A percentile compares a stretch with the other conserved stretches of the same genome.
phyloP scores from a whole-genome alignment of 2,888 invertebrate species.

The Scaptomyza caliginosa region DNA sequence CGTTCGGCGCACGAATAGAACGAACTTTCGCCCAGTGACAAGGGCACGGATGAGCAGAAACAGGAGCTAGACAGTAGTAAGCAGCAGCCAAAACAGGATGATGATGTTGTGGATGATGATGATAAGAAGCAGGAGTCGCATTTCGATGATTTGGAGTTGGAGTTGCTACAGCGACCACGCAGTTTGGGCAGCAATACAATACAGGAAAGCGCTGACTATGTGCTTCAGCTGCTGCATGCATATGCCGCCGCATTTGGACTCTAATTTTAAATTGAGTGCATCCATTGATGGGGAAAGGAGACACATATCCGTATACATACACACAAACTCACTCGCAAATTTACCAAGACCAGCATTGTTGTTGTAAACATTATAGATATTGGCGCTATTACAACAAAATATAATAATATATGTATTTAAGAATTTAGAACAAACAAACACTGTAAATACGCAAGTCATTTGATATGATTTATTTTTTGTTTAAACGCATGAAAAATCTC shows the following conservation, averaged over 20 bases:
- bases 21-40: slow-evolving; percentile 64
- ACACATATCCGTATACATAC: slow-evolving; percentile 43
- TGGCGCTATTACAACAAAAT: slow-evolving; percentile 29
- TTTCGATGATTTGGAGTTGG: slow-evolving; percentile 47
- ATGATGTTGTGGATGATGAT: neutral
- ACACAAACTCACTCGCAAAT: slow-evolving; percentile 20
- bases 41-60: slow-evolving; percentile 47
- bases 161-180: slow-evolving; percentile 58
- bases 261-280: slow-evolving; percentile 24
- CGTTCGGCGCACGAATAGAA: slow-evolving; percentile 81
- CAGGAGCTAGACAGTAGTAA: slow-evolving; percentile 12
- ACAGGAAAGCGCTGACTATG: slow-evolving; percentile 68
- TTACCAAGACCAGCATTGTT: slow-evolving; percentile 26
- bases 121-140: slow-evolving; percentile 24
- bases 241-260: slow-evolving; percentile 68
- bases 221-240: slow-evolving; percentile 63
- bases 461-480: slow-evolving; percentile 66
- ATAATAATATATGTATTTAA: slow-evolving; percentile 13
- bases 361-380: slow-evolving; percentile 21
- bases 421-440: slow-evolving; percentile 32
- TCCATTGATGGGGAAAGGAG: neutral
- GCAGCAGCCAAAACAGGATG: slow-evolving; percentile 12
- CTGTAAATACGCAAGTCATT: slow-evolving; percentile 70
- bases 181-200: slow-evolving; percentile 65
- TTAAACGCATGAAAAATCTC: slow-evolving; percentile 29